Conservation (phyloP, 1,140 invertebrate species). For the Tribolium madens region DNA sequence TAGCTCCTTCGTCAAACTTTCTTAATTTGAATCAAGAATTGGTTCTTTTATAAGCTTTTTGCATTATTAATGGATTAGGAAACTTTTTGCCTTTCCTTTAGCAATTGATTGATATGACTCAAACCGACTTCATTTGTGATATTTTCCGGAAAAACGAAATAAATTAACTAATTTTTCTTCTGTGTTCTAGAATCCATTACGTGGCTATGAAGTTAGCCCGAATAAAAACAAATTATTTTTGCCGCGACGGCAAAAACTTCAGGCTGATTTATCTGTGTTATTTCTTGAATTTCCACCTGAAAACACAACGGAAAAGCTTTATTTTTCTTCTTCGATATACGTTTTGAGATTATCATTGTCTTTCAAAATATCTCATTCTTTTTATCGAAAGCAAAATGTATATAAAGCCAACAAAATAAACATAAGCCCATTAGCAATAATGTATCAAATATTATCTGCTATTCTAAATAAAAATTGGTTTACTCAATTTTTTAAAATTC, state of each 20-base stretch:
- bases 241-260: slow-evolving; percentile 12
- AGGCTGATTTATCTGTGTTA: slow-evolving; percentile 34
- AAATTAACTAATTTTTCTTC: slow-evolving; percentile 7
- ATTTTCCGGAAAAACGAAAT: slow-evolving; percentile 8
- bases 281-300: slow-evolving; percentile 31
- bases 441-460: too few relatives aligned
- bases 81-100: background rate
- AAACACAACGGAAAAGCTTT: slow-evolving; percentile 19
- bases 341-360: slow-evolving; percentile 16
- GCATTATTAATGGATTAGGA: slow-evolving; percentile 10
- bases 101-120: slow-evolving; percentile 7
- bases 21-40: slow-evolving; percentile 22
- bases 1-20: slow-evolving; percentile 16
- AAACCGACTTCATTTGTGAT: slow-evolving; percentile 2
- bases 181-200: slow-evolving; percentile 15
- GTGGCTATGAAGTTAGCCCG: background rate
- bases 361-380: slow-evolving; percentile 6
- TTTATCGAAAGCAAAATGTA: background rate
- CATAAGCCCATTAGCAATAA: background rate
- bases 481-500: too few relatives aligned
- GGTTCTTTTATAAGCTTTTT: slow-evolving; percentile 23
- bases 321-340: slow-evolving; percentile 21
- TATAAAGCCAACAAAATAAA: background rate
- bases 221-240: slow-evolving; percentile 39
- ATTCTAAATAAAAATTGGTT: too few relatives aligned